Conservation (phyloP, 2,888 invertebrate genomes). For the Stenichneumon culpator region DNA sequence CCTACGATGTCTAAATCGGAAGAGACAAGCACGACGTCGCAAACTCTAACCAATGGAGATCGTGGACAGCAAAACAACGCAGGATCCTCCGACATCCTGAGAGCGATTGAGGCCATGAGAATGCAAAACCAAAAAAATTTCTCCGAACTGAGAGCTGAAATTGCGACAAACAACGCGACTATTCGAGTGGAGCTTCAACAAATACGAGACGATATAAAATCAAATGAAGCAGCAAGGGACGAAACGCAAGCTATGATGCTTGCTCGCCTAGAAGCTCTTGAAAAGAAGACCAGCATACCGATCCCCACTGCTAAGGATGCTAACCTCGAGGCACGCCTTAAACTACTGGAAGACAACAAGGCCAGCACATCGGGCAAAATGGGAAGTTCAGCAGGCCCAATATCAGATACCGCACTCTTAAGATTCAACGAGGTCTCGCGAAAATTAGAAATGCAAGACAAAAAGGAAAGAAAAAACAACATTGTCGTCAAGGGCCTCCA, state of each 20-base stretch:
- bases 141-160: background rate
- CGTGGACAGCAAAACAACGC: background rate
- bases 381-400: background rate
- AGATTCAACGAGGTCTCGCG: background rate
- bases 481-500: conserved; percentile 14
- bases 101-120: background rate
- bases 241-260: background rate
- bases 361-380: background rate
- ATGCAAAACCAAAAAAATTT: background rate
- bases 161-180: background rate
- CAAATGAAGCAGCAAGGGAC: background rate
- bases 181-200: background rate
- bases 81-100: background rate
- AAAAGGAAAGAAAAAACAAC: background rate
- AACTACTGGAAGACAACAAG: background rate
- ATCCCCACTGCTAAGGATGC: background rate
- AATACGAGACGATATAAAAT: background rate
- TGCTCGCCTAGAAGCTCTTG: background rate
- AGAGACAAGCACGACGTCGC: background rate
- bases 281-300: background rate
- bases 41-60: background rate
- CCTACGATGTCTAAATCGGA: background rate
- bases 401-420: background rate
- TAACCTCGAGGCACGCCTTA: background rate
- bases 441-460: background rate